A percentile compares a stretch with the other conserved stretches of the same genome.
Conservation (phyloP, 2,797 vertebrate genomes). For the Trachops cirrhosus region DNA sequence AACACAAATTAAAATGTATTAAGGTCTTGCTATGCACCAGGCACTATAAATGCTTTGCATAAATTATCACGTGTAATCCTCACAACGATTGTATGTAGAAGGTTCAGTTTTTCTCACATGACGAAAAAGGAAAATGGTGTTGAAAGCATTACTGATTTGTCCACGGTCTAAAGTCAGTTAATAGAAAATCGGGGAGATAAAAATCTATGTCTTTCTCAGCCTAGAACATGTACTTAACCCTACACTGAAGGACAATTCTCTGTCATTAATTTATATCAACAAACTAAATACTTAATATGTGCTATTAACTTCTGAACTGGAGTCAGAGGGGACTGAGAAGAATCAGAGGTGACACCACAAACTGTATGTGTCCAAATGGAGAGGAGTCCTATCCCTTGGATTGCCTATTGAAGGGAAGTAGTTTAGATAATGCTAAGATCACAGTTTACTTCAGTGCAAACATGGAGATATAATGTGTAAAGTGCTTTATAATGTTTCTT, state of each 20-base stretch:
- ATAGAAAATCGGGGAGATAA: neutral
- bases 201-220: neutral
- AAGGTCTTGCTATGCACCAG: neutral
- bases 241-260: neutral
- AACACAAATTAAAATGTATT: neutral
- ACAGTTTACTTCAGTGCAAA: neutral
- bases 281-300: neutral
- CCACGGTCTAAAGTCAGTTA: neutral
- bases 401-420: neutral
- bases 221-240: neutral
- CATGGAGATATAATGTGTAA: neutral
- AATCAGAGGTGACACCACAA: neutral
- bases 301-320: neutral
- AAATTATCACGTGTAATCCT: neutral
- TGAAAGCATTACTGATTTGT: neutral
- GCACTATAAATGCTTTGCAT: neutral
- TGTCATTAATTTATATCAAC: constrained; percentile 18
- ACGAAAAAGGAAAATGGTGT: neutral
- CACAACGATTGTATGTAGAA: neutral
- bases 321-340: neutral
- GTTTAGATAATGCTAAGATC: neutral
- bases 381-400: neutral
- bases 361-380: neutral
- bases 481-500: neutral
- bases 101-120: neutral